A percentile compares a stretch with the other conserved stretches of the same genome.
Evolutionary conservation across 2,888 invertebrate species (phyloP).

Genomic region (Pollenia labialis): DNA sequence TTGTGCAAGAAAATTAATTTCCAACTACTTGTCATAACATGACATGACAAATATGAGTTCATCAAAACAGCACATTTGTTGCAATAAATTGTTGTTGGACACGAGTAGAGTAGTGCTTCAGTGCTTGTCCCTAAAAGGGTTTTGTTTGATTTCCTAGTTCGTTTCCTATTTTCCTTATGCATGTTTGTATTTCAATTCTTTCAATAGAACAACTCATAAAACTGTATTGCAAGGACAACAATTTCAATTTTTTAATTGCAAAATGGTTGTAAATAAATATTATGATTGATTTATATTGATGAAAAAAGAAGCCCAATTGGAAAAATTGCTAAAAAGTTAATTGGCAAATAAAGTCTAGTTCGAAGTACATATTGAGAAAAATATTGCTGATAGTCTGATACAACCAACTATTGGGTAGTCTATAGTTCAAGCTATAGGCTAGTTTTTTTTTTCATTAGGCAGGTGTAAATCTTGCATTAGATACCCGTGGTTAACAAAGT

Average conservation of each 20-base stretch:
- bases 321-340: neutral
- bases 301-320: neutral
- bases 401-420: too few species aligned
- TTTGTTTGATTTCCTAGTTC: constrained; percentile 42
- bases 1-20: constrained; percentile 68
- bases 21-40: constrained; percentile 62
- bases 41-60: constrained; percentile 45
- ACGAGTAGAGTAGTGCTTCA: neutral
- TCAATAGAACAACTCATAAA: constrained; percentile 43
- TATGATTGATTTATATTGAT: constrained; percentile 54
- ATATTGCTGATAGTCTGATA: too few species aligned
- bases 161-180: neutral
- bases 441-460: too few species aligned
- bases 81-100: constrained; percentile 14
- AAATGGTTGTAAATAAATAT: constrained; percentile 60
- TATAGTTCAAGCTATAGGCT: too few species aligned
- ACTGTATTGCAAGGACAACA: constrained; percentile 32
- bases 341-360: too few species aligned
- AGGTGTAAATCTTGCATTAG: too few species aligned
- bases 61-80: constrained; percentile 20
- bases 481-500: too few species aligned
- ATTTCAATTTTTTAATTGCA: constrained; percentile 56
- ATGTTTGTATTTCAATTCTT: neutral
- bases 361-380: too few species aligned
- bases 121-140: constrained; percentile 12